A percentile compares a stretch with the other conserved stretches of the same genome.
Conservation (phyloP, 2,113 vertebrate species). For the Heteronetta atricapilla region DNA sequence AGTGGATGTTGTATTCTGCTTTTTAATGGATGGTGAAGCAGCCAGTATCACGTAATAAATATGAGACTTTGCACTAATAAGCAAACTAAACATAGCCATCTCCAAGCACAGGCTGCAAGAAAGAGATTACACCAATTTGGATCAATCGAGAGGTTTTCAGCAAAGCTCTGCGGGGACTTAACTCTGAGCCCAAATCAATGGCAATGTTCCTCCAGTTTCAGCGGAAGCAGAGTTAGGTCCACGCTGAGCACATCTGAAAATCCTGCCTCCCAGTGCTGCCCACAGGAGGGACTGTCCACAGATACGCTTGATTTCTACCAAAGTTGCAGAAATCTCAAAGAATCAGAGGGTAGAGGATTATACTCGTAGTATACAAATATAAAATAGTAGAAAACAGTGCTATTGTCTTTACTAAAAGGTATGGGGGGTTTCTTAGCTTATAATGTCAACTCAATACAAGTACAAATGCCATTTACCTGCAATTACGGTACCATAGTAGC, state of each 20-base stretch:
- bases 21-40: neutral
- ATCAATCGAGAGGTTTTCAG: neutral
- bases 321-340: neutral
- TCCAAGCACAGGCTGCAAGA: neutral
- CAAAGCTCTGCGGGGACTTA: neutral
- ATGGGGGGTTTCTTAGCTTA: constrained; percentile 10
- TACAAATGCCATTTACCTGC: neutral
- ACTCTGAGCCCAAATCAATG: neutral
- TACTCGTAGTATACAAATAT: neutral
- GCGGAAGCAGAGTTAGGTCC: neutral
- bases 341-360: neutral
- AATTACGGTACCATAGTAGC: neutral
- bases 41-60: neutral
- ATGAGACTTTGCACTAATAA: neutral
- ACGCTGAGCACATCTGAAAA: neutral
- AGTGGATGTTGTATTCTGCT: rapidly evolving
- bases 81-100: neutral
- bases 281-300: neutral
- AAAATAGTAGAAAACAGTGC: constrained; percentile 16
- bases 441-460: neutral
- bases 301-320: neutral
- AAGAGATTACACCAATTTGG: neutral
- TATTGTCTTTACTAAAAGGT: neutral
- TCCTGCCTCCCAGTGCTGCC: neutral
- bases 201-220: neutral